phyloP scores from a whole-genome alignment of 2,797 vertebrate species.

The Mormyrops boulengeri region DNA sequence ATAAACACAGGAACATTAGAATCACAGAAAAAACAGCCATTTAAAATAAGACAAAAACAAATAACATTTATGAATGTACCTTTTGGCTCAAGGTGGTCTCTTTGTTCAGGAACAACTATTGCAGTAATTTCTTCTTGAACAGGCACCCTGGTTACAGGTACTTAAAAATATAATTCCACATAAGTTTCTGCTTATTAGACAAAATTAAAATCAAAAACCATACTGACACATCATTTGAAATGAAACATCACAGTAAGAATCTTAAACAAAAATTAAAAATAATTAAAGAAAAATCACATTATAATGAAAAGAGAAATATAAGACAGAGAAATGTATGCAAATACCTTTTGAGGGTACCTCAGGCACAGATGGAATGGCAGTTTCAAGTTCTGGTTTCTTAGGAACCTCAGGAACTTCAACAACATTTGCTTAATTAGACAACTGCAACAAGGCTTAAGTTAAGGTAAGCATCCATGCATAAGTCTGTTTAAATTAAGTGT shows the following conservation, averaged over 20 bases:
- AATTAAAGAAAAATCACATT: neutral
- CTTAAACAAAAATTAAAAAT: neutral
- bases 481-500: constrained; percentile 22
- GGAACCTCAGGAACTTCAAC: constrained; percentile 52
- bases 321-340: constrained; percentile 15
- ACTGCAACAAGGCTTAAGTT: neutral
- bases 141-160: constrained; percentile 49
- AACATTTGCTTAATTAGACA: constrained; percentile 46
- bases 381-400: constrained; percentile 42
- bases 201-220: neutral
- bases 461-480: constrained; percentile 22
- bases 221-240: neutral
- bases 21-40: neutral
- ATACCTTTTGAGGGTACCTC: constrained; percentile 56
- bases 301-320: neutral
- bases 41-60: constrained; percentile 8
- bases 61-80: constrained; percentile 47
- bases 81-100: constrained; percentile 44
- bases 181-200: neutral
- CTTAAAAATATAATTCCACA: constrained; percentile 36
- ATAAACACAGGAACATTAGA: constrained; percentile 14
- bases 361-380: constrained; percentile 33
- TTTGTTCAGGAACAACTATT: constrained; percentile 48
- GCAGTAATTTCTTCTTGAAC: constrained; percentile 55
- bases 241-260: neutral